phyloP scores from a whole-genome alignment of 2,888 invertebrate genomes.

The Eustalomyia histrio region DNA sequence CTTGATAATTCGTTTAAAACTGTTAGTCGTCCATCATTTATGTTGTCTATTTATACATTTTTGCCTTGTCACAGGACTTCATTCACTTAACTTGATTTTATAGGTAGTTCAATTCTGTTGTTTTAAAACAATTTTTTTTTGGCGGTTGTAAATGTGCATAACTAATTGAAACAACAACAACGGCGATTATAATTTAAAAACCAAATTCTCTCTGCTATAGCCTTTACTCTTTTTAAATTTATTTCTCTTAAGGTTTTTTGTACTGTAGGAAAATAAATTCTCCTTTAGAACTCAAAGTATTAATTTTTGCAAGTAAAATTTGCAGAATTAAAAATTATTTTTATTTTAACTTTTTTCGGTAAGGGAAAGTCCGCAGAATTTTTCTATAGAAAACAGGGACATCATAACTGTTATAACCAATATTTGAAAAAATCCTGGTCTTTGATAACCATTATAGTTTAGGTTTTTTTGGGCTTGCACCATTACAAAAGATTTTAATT shows the following conservation, averaged over 20 bases:
- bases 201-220: neutral
- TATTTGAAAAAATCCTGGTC: too few relatives aligned
- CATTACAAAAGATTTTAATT: too few relatives aligned
- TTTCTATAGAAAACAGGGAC: too few relatives aligned
- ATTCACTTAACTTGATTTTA: constrained; percentile 51
- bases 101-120: constrained; percentile 41
- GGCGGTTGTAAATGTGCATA: constrained; percentile 64
- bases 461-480: too few relatives aligned
- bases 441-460: too few relatives aligned
- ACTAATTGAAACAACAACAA: constrained; percentile 53
- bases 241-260: neutral
- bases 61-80: constrained; percentile 49
- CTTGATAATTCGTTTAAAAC: constrained; percentile 76
- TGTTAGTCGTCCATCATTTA: constrained; percentile 75
- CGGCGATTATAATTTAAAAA: neutral
- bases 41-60: constrained; percentile 77
- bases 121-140: constrained; percentile 43
- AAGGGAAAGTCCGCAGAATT: too few relatives aligned
- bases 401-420: too few relatives aligned
- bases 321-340: too few relatives aligned
- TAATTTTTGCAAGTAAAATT: too few relatives aligned
- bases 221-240: neutral
- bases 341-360: too few relatives aligned
- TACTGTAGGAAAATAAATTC: neutral
- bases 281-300: too few relatives aligned